These are phyloP conservation scores for Ploceus nigricollis DNA, from an alignment of 2,113 vertebrate genomes.

Conservation along the genomic window DNA sequence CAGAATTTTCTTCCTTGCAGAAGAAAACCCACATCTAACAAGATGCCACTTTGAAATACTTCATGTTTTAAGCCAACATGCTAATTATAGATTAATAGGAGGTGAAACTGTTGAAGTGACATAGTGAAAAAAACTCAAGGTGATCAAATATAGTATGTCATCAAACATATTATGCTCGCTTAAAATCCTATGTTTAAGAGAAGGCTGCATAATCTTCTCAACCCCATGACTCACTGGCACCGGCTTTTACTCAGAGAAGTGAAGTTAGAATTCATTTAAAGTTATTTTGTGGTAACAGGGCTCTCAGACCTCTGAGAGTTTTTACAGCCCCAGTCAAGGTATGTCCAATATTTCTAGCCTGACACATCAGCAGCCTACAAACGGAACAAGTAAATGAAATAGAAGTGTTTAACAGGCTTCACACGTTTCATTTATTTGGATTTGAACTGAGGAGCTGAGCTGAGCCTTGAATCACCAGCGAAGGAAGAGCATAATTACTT, in stretches of 20 bases:
- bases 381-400: background rate
- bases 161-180: background rate
- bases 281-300: background rate
- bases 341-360: background rate
- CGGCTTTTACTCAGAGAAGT: background rate
- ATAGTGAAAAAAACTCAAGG: background rate
- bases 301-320: background rate
- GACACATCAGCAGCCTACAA: background rate
- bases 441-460: constrained; percentile 9
- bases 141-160: background rate
- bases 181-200: background rate
- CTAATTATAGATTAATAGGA: constrained; percentile 36
- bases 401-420: constrained; percentile 33
- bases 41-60: background rate
- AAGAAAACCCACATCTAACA: background rate
- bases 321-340: background rate
- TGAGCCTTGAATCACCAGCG: background rate
- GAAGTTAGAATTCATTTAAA: background rate
- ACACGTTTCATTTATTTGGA: constrained; percentile 11
- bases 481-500: constrained; percentile 40
- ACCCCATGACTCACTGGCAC: background rate
- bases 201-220: background rate
- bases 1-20: constrained; percentile 2
- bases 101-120: constrained; percentile 13
- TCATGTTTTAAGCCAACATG: background rate